These are phyloP conservation scores for Gambelia wislizenii DNA, from an alignment of 2,797 vertebrate species.

Conservation along the genomic window DNA sequence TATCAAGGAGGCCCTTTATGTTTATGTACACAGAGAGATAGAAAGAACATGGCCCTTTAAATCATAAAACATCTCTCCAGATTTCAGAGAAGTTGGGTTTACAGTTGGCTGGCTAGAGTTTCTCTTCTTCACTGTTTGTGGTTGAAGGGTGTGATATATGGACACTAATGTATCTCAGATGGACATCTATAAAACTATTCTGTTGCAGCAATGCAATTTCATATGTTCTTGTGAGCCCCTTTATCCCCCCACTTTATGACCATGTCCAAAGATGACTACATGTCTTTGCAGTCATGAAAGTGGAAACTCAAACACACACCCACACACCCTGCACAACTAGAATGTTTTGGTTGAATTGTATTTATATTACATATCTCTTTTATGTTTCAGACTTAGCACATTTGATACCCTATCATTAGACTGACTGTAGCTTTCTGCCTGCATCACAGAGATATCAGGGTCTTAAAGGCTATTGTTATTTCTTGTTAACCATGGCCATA, in stretches of 20 bases:
- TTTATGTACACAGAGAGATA: constrained; percentile 38
- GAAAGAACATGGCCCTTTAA: constrained; percentile 72
- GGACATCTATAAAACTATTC: constrained; percentile 10
- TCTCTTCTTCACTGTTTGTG: constrained; percentile 69
- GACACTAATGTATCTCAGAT: constrained; percentile 76
- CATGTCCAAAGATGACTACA: constrained; percentile 61
- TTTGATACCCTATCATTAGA: constrained; percentile 13
- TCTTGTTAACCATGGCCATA: constrained; percentile 45
- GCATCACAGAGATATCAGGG: not conserved
- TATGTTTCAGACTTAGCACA: not conserved
- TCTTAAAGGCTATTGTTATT: not conserved
- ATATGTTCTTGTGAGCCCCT: constrained; percentile 71
- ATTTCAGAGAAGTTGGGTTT: constrained; percentile 69
- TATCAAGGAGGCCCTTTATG: constrained; percentile 24
- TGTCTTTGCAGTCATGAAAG: constrained; percentile 58
- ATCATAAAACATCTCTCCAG: constrained; percentile 69
- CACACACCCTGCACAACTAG: constrained; percentile 20
- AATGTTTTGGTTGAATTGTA: constrained; percentile 14
- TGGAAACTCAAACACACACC: constrained; percentile 46
- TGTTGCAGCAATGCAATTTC: constrained; percentile 72
- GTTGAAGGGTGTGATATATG: constrained; percentile 69
- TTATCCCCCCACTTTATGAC: constrained; percentile 55
- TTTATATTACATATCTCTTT: constrained; percentile 25
- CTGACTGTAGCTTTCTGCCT: not conserved
- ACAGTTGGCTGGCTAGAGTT: constrained; percentile 66